Evolutionary conservation across 2,113 vertebrate genomes (phyloP).

Genomic region (Nibea albiflora): DNA sequence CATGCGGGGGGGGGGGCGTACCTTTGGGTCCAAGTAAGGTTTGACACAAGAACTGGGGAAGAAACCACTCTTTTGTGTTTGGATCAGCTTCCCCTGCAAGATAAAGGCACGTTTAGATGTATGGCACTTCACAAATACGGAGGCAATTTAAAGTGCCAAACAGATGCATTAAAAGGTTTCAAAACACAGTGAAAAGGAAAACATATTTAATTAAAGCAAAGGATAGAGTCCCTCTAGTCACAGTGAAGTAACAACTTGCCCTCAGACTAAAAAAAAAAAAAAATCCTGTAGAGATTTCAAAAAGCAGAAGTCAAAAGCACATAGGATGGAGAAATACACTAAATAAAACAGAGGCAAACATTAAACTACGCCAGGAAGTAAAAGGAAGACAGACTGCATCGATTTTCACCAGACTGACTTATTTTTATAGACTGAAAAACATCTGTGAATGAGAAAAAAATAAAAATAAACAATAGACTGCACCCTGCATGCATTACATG

Average conservation of each 20-base stretch:
- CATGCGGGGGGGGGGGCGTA: conserved; percentile 55
- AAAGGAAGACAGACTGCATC: not conserved
- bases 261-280: not conserved
- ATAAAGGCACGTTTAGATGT: conserved; percentile 11
- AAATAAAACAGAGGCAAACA: not conserved
- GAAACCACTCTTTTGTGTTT: conserved; percentile 92
- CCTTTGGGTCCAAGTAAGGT: conserved; percentile 94
- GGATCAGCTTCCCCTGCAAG: conserved; percentile 89
- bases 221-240: not conserved
- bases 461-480: too few species aligned
- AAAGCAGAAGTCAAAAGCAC: not conserved
- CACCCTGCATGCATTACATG: too few species aligned
- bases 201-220: not conserved
- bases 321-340: not conserved
- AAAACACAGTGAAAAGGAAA: conserved; percentile 1
- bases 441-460: not conserved
- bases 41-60: conserved; percentile 95
- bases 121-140: not conserved
- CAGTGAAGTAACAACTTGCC: not conserved
- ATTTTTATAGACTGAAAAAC: not conserved
- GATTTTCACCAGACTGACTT: not conserved
- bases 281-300: not conserved
- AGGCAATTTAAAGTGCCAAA: not conserved
- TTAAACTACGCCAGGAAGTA: too few species aligned
- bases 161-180: not conserved